Percentiles rank a stretch among this genome's conserved stretches.
Evolutionary conservation across 2,113 vertebrate species (phyloP).

Genomic region (Chionis minor): DNA sequence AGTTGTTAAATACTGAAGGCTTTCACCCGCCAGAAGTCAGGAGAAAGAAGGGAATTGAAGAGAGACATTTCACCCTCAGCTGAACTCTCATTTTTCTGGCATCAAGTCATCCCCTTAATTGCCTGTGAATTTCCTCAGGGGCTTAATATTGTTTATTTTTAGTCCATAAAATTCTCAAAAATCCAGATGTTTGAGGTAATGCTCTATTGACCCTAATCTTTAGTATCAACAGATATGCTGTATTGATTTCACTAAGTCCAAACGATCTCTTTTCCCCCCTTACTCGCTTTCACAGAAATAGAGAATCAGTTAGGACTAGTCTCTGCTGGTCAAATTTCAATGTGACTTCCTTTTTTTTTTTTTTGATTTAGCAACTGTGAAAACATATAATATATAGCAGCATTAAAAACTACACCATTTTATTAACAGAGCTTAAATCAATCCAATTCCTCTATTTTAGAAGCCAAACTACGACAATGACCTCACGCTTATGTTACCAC

Average conservation of each 20-base stretch:
- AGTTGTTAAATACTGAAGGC: not conserved
- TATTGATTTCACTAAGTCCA: not conserved
- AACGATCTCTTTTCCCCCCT: not conserved
- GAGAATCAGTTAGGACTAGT: not conserved
- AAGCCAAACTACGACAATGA: not conserved
- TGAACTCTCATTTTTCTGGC: constrained; percentile 11
- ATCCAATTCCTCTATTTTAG: not conserved
- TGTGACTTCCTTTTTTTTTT: not conserved
- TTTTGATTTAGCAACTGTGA: not conserved
- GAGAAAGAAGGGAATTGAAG: not conserved
- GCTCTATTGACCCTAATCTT: not conserved
- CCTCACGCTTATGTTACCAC: not conserved
- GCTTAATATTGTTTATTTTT: constrained; percentile 16
- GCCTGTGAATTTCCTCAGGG: not conserved
- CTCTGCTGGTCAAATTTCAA: not conserved
- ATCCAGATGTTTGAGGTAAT: not conserved
- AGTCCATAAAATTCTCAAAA: not conserved
- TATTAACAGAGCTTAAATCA: not conserved
- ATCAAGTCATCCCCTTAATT: not conserved
- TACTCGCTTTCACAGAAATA: not conserved
- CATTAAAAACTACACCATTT: not conserved
- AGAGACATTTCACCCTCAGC: not conserved
- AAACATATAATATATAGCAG: not conserved
- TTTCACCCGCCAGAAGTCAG: not conserved
- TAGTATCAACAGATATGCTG: not conserved